A percentile compares a stretch with the other conserved stretches of the same genome.
These are phyloP conservation scores for Galendromus occidentalis DNA, from an alignment of 1,140 invertebrate genomes.

Conservation along the genomic window DNA sequence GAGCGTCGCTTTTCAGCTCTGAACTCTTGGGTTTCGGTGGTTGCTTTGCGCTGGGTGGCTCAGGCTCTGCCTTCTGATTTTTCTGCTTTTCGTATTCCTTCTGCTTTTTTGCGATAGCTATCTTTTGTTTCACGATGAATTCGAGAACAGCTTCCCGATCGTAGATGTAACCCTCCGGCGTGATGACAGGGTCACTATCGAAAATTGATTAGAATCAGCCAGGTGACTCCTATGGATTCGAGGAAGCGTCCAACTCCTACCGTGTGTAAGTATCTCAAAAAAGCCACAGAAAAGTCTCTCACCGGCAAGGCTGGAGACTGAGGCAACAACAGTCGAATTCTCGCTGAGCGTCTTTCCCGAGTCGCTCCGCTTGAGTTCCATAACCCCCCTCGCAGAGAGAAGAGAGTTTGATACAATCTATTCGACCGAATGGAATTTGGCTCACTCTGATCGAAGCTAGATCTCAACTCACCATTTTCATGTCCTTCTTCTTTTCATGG, in stretches of 20 bases:
- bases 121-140: conserved; percentile 87
- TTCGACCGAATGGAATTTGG: not conserved
- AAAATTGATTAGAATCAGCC: not conserved
- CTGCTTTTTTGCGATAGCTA: conserved; percentile 62
- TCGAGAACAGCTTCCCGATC: conserved; percentile 93
- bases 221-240: not conserved
- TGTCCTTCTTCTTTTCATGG: conserved; percentile 92
- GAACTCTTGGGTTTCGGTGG: not conserved
- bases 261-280: not conserved
- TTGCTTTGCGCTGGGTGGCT: conserved; percentile 36
- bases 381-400: conserved; percentile 32
- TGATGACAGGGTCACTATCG: conserved; percentile 25
- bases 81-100: conserved; percentile 75
- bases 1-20: conserved; percentile 15
- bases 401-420: not conserved
- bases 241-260: no score
- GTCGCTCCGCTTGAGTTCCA: conserved; percentile 36
- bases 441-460: not conserved
- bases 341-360: conserved; percentile 92
- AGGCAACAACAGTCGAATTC: conserved; percentile 95
- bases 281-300: conserved; percentile 22
- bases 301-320: conserved; percentile 76
- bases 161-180: conserved; percentile 78
- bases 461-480: conserved; percentile 35
- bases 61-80: conserved; percentile 16